Percentiles rank a stretch among this genome's conserved stretches.
These are phyloP conservation scores for Paratilapia polleni DNA, from an alignment of 2,113 vertebrate genomes.

Conservation along the genomic window DNA sequence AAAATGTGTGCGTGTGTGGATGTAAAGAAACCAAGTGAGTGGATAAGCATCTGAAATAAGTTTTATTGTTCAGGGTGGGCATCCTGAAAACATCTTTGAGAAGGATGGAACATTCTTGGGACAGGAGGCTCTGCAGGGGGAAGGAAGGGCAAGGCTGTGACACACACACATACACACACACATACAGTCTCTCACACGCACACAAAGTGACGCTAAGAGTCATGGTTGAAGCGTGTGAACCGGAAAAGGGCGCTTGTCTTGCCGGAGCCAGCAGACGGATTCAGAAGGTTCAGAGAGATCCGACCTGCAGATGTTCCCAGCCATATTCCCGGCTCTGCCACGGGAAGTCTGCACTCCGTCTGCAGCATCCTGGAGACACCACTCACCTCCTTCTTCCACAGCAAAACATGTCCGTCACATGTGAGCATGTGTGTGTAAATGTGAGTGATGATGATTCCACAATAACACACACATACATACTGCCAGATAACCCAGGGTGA, in stretches of 20 bases:
- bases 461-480: conserved; percentile 27
- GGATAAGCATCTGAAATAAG: conserved; percentile 48
- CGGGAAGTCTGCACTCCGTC: conserved; percentile 67
- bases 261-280: conserved; percentile 41
- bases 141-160: conserved; percentile 66
- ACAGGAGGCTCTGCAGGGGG: conserved; percentile 59
- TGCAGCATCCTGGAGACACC: conserved; percentile 64
- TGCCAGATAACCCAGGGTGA: conserved; percentile 68
- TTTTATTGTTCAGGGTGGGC: conserved; percentile 63
- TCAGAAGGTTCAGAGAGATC: conserved; percentile 59
- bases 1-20: neutral
- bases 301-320: conserved; percentile 70
- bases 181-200: neutral
- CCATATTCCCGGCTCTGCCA: conserved; percentile 38
- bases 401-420: conserved; percentile 57
- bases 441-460: conserved; percentile 52
- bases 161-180: conserved; percentile 27
- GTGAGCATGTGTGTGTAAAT: conserved; percentile 16
- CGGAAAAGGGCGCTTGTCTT: conserved; percentile 67
- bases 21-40: neutral
- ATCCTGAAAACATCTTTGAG: conserved; percentile 66
- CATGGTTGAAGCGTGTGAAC: conserved; percentile 70
- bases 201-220: conserved; percentile 5
- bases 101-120: conserved; percentile 67
- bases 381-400: conserved; percentile 55